Conservation (phyloP, 2,113 vertebrate genomes). For the Nibea coibor region DNA sequence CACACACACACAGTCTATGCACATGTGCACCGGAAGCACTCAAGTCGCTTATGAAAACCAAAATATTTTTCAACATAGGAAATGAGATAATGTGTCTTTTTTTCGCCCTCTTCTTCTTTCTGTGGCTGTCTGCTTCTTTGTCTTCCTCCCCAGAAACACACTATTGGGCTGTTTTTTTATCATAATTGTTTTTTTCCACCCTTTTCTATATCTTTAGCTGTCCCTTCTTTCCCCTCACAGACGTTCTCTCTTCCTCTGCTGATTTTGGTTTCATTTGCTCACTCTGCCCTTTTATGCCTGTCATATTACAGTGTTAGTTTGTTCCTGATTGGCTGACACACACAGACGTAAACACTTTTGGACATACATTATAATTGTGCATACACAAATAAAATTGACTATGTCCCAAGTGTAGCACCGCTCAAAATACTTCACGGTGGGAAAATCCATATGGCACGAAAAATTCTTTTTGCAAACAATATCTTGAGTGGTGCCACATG, state of each 20-base stretch:
- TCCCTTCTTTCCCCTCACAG: neutral
- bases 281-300: neutral
- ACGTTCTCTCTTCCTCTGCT: neutral
- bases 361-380: neutral
- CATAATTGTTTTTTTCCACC: neutral
- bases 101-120: constrained; percentile 2
- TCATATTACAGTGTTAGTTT: neutral
- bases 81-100: constrained; percentile 26
- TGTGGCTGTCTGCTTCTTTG: neutral
- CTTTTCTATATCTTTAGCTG: neutral
- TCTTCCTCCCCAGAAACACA: constrained; percentile 6
- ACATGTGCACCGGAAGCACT: neutral
- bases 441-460: neutral
- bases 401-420: neutral
- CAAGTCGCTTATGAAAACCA: constrained; percentile 37
- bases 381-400: neutral
- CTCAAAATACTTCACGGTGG: neutral
- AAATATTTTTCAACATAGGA: constrained; percentile 17
- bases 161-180: neutral
- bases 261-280: too few species aligned
- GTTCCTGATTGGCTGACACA: neutral
- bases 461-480: neutral
- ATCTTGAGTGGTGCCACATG: constrained; percentile 3
- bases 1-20: neutral
- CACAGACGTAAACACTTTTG: neutral